Conservation (phyloP, 1,140 invertebrate genomes). For the Drosophila kurseongensis region DNA sequence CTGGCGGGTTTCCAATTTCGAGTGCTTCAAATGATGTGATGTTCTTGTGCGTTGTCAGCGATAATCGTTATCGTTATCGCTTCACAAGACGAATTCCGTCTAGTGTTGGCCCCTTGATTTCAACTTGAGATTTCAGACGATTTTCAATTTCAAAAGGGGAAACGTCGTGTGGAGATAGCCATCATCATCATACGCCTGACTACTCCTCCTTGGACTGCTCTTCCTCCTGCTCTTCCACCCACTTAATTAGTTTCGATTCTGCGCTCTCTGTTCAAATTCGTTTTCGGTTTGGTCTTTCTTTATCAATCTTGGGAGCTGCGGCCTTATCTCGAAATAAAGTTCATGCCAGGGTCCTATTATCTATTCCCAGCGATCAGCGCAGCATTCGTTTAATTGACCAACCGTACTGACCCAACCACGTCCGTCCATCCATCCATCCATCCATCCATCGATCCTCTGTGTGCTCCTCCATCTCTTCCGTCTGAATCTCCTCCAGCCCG, state of each 20-base stretch:
- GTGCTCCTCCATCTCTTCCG: not conserved
- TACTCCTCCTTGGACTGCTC: constrained; percentile 8
- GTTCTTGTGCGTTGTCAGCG: constrained; percentile 48
- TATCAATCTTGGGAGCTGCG: constrained; percentile 64
- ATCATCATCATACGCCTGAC: constrained; percentile 38
- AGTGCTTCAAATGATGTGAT: constrained; percentile 52
- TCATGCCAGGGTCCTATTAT: constrained; percentile 77
- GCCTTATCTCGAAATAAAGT: constrained; percentile 73
- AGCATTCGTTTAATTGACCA: constrained; percentile 76
- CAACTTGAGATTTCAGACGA: constrained; percentile 56
- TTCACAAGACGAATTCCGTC: constrained; percentile 23
- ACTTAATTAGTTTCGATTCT: constrained; percentile 65
- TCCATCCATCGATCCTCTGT: constrained; percentile 51
- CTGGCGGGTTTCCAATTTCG: constrained; percentile 59
- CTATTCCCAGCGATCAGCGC: constrained; percentile 76
- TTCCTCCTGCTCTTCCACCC: constrained; percentile 47
- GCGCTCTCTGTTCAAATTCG: constrained; percentile 36
- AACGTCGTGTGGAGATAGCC: constrained; percentile 42
- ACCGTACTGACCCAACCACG: constrained; percentile 41
- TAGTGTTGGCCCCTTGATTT: constrained; percentile 28
- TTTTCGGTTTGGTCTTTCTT: constrained; percentile 55
- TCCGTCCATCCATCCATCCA: constrained; percentile 41
- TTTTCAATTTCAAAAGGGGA: constrained; percentile 57
- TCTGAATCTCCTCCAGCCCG: not conserved
- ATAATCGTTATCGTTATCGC: constrained; percentile 67